Percentiles rank a stretch among this genome's conserved stretches.
These are phyloP conservation scores for Lasioglossum villosulum DNA, from an alignment of 2,888 invertebrate species.

Conservation along the genomic window DNA sequence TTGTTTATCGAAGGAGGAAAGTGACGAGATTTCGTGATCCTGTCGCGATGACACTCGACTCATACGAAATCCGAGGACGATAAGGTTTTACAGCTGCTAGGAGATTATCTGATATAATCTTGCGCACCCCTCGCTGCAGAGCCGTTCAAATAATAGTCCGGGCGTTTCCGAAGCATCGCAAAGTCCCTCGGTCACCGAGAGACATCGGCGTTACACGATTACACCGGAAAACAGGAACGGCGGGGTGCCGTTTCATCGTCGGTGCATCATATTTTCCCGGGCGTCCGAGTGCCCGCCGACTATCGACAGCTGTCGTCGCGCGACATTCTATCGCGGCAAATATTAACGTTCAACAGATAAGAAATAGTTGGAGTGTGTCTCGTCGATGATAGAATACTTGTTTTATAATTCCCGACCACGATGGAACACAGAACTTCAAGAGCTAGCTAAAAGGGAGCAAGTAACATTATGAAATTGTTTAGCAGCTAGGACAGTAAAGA, in stretches of 20 bases:
- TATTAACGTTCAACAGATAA: constrained; percentile 49
- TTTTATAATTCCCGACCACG: background rate
- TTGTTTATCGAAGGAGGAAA: background rate
- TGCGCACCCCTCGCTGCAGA: constrained; percentile 50
- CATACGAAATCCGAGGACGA: constrained; percentile 61
- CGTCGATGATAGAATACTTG: constrained; percentile 14
- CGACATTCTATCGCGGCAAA: constrained; percentile 41
- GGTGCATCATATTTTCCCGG: constrained; percentile 40
- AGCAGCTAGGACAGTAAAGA: background rate
- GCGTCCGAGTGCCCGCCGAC: constrained; percentile 20
- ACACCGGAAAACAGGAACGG: constrained; percentile 24
- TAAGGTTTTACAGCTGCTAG: constrained; percentile 74
- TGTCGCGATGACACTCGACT: constrained; percentile 56
- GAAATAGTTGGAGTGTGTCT: background rate
- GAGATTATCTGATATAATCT: constrained; percentile 77
- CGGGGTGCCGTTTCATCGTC: constrained; percentile 36
- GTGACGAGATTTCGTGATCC: constrained; percentile 18
- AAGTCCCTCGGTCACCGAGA: constrained; percentile 38
- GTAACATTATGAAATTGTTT: background rate
- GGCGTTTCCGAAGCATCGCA: constrained; percentile 21
- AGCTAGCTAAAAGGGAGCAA: background rate
- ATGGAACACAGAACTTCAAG: background rate
- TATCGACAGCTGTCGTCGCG: constrained; percentile 45
- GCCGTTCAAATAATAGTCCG: constrained; percentile 34
- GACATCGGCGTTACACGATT: constrained; percentile 46